phyloP scores from a whole-genome alignment of 64 coral and sea anemone genomes.

The Stichodactyla helianthus region DNA sequence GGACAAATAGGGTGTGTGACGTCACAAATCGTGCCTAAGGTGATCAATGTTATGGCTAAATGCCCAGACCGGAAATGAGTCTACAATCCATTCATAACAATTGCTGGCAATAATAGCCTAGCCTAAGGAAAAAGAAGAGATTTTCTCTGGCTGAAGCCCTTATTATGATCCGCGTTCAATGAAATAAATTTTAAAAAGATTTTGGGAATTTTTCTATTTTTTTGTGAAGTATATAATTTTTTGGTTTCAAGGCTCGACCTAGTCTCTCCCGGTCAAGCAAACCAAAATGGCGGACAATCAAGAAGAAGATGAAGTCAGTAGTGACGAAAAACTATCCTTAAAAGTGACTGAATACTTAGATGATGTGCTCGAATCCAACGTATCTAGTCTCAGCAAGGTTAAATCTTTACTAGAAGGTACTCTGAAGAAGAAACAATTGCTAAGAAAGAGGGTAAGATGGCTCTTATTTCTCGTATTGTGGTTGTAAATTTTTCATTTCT shows the following conservation, averaged over 20 bases:
- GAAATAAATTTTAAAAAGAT: not conserved
- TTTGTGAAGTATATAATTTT: not conserved
- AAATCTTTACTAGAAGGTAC: constrained; percentile 31
- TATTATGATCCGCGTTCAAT: not conserved
- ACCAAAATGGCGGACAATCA: constrained; percentile 52
- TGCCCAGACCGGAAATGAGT: not conserved
- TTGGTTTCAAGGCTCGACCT: not conserved
- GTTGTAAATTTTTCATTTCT: not conserved
- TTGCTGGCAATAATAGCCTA: not conserved
- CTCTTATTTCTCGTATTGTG: not conserved
- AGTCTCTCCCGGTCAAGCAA: not conserved
- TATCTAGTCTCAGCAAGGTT: constrained; percentile 11
- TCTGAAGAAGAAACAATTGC: constrained; percentile 33
- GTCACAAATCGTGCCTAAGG: not conserved
- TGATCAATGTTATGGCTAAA: not conserved
- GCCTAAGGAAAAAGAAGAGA: not conserved
- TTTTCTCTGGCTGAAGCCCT: not conserved
- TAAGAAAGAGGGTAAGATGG: constrained; percentile 38
- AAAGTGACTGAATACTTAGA: constrained; percentile 38
- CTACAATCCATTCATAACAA: not conserved
- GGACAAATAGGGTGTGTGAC: not conserved
- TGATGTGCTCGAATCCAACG: constrained; percentile 36
- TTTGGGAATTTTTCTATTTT: no score
- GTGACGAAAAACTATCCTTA: not conserved
- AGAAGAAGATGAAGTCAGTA: not conserved